Base-by-base conservation (phyloP, 2,797 vertebrate species). In the Sebastes umbrosus region DNA sequence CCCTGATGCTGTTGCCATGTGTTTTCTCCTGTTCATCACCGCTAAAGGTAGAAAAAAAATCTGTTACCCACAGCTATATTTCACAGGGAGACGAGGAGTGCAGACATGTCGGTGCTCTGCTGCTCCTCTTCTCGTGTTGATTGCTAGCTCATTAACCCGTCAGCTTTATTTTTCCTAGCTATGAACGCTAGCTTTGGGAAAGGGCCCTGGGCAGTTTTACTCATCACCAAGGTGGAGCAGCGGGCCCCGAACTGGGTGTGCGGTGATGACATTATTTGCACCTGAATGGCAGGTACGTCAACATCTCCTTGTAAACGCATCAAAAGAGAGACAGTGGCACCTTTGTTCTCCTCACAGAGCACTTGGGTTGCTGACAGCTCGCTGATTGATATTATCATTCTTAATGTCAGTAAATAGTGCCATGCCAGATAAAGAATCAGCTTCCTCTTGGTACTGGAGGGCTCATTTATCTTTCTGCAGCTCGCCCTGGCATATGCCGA, bases 311-410 rank as follows among this genome's bases (percentile, higher is more conserved):
- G 92, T 96, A 95, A 92, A 92, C 82, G n/a, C 89, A 92, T 95
- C 93, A 96, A 92, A 95, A 84, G 90, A 87, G 82, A 95, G 94
- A 95, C 93, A 96, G 90, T 92, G 87, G 77, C 59, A 84, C 83
- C 94, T 97, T 97, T 96, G 95, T 96, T 96, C 95, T 96, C 87
- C 83, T 73, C 90, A 32, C 90, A 90, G 87, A 92, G 94, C 94
- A 94, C 94, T 96, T 95, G 91, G 93, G 91, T 92, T 88, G 93
- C 95, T 94, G 95, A 93, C 94, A 96, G 93, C 86, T 91, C 79
- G 88, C 93, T 96, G 94, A 96, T 96, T 93, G 94, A 96, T 96
- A 96, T 97, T 96, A 96, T 96, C 94, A 97, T 97, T 96, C 95
- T 97, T 97, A 96, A 96, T 96, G 96, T 96, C 91, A 88, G 94